These are phyloP conservation scores for Nothobranchius furzeri DNA, from an alignment of 2,113 vertebrate genomes.

Conservation along the genomic window DNA sequence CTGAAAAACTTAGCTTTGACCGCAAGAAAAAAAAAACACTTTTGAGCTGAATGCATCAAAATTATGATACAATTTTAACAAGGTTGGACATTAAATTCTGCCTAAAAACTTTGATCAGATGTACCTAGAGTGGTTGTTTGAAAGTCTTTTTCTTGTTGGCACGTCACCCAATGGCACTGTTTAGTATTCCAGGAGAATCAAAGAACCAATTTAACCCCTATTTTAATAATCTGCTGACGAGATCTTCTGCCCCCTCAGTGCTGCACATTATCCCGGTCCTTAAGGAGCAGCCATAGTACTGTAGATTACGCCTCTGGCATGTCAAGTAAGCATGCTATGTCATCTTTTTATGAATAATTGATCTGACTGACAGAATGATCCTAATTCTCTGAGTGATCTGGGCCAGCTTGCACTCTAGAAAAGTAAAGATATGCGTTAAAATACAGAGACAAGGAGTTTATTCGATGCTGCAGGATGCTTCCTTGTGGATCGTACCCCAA, in stretches of 20 bases:
- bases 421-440: slow-evolving; percentile 30
- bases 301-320: slow-evolving; percentile 25
- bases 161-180: too few species aligned
- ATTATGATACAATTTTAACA: neutral
- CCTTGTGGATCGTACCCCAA: slow-evolving; percentile 2
- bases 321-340: slow-evolving; percentile 34
- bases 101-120: neutral
- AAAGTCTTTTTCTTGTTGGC: neutral
- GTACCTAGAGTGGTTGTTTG: neutral
- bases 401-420: slow-evolving; percentile 43
- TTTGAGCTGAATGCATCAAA: neutral
- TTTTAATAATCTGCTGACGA: slow-evolving; percentile 53
- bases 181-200: slow-evolving; percentile 1
- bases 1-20: too few species aligned
- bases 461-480: slow-evolving; percentile 13
- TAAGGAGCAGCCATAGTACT: slow-evolving; percentile 25
- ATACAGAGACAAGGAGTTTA: slow-evolving; percentile 22
- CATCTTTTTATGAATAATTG: slow-evolving; percentile 66
- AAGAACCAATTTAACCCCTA: slow-evolving; percentile 25
- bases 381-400: slow-evolving; percentile 60
- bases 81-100: neutral
- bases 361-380: slow-evolving; percentile 61
- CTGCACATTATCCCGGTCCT: slow-evolving; percentile 39
- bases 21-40: too few species aligned
- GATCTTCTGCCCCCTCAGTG: slow-evolving; percentile 30